A percentile compares a stretch with the other conserved stretches of the same genome.
Conservation (phyloP, 2,888 invertebrate genomes). For the Trissonchulus latispiculum region DNA sequence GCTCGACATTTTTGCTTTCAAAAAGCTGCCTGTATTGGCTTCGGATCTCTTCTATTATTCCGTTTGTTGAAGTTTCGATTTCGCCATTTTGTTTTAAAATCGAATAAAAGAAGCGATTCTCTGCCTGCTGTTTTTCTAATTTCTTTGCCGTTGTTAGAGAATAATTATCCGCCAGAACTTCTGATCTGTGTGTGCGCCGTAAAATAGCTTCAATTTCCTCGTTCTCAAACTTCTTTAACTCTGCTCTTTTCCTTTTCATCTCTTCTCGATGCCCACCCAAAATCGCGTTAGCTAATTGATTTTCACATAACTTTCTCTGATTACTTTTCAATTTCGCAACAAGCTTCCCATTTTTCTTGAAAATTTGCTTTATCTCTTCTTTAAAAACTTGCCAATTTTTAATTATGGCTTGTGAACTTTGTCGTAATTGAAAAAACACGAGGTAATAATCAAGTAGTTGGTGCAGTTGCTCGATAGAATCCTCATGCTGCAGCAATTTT, state of each 20-base stretch:
- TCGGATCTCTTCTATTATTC: not conserved
- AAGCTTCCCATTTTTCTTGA: too few species aligned
- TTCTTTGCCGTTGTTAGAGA: too few species aligned
- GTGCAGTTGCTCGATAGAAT: not conserved
- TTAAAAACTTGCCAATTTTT: not conserved
- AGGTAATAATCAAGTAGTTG: not conserved
- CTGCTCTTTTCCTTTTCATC: too few species aligned
- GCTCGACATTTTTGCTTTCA: not conserved
- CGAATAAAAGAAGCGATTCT: too few species aligned
- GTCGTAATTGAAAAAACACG: not conserved
- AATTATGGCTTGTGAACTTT: not conserved
- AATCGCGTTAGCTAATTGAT: too few species aligned
- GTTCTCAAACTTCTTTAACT: too few species aligned
- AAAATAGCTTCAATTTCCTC: not conserved
- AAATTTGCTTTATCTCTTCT: not conserved
- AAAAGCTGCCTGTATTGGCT: constrained; percentile 5
- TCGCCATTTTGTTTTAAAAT: too few species aligned
- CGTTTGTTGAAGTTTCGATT: too few species aligned
- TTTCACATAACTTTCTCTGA: too few species aligned
- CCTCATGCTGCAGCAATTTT: not conserved
- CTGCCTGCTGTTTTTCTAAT: too few species aligned
- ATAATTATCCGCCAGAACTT: too few species aligned
- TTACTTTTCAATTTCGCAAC: not conserved
- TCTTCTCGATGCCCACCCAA: too few species aligned
- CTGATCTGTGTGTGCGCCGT: not conserved